Evolutionary conservation across 2,797 vertebrate species (phyloP).

Genomic region (Steatocranus sp.): DNA sequence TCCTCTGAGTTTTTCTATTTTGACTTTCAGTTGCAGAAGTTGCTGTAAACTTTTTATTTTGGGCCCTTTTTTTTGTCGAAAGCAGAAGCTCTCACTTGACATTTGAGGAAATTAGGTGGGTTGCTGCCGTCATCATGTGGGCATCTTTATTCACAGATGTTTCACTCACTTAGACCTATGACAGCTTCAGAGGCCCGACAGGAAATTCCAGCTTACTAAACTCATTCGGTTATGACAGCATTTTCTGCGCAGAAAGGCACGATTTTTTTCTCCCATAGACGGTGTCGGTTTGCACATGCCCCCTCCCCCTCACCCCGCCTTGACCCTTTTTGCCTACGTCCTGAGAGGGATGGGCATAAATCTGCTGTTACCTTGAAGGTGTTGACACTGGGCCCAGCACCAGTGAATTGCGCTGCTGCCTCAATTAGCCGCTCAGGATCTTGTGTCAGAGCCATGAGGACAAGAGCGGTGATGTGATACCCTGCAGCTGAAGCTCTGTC

Average conservation of each 20-base stretch:
- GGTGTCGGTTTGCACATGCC: constrained; percentile 39
- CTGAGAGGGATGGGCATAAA: constrained; percentile 19
- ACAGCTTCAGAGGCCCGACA: constrained; percentile 1
- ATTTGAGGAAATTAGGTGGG: background rate
- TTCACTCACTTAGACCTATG: constrained; percentile 7
- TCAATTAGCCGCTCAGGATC: constrained; percentile 63
- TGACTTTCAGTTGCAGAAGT: background rate
- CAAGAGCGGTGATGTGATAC: constrained; percentile 44
- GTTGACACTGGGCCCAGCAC: constrained; percentile 51
- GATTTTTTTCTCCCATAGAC: constrained; percentile 35
- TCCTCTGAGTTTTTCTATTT: constrained; percentile 38
- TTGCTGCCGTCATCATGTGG: background rate
- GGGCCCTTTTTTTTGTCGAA: background rate
- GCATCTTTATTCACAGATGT: constrained; percentile 15
- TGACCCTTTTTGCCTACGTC: constrained; percentile 16
- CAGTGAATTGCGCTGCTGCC: constrained; percentile 53
- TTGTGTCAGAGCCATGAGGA: constrained; percentile 53
- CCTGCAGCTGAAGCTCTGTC: constrained; percentile 39
- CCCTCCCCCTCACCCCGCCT: constrained; percentile 4
- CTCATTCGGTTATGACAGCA: background rate
- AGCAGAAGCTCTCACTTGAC: background rate
- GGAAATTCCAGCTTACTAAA: constrained; percentile 52
- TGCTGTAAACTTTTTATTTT: background rate
- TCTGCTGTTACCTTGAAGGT: constrained; percentile 50
- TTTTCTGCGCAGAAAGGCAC: constrained; percentile 17